Percentiles rank a stretch among this genome's conserved stretches.
Evolutionary conservation across 2,888 invertebrate species (phyloP).

Genomic region (Conchocele bisecta): DNA sequence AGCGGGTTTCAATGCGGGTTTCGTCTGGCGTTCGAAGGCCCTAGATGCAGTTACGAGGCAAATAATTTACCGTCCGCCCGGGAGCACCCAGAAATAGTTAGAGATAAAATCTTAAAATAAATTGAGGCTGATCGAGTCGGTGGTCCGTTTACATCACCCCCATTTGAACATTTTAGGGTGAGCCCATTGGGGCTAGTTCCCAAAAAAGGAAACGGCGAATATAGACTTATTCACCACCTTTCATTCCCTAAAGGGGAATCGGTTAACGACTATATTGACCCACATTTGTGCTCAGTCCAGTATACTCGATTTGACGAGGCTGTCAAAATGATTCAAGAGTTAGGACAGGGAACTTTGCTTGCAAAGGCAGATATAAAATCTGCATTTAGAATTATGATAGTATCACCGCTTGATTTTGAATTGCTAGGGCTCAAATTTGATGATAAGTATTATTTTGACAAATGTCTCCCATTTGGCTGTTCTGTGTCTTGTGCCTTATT

Average conservation of each 20-base stretch:
- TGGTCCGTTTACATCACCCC: slow-evolving; percentile 28
- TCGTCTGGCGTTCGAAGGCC: slow-evolving; percentile 22
- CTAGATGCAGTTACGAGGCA: neutral
- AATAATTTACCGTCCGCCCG: slow-evolving; percentile 26
- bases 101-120: slow-evolving; percentile 14
- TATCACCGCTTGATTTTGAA: slow-evolving; percentile 29
- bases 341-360: slow-evolving; percentile 10
- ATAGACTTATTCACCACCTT: slow-evolving; percentile 33
- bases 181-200: slow-evolving; percentile 39
- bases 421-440: slow-evolving; percentile 34
- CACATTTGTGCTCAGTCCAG: slow-evolving; percentile 7
- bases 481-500: slow-evolving; percentile 23
- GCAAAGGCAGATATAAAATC: slow-evolving; percentile 30
- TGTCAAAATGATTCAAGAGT: neutral
- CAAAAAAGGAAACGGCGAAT: slow-evolving; percentile 26
- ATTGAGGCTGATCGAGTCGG: neutral
- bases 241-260: slow-evolving; percentile 28
- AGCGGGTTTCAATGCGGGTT: slow-evolving; percentile 9
- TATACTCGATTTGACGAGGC: slow-evolving; percentile 37
- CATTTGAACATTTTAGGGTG: slow-evolving; percentile 18
- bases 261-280: slow-evolving; percentile 30
- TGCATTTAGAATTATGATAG: slow-evolving; percentile 34
- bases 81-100: slow-evolving; percentile 9
- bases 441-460: slow-evolving; percentile 27
- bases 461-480: slow-evolving; percentile 32